phyloP scores from a whole-genome alignment of 2,113 vertebrate genomes.

The Elanus axillaris region DNA sequence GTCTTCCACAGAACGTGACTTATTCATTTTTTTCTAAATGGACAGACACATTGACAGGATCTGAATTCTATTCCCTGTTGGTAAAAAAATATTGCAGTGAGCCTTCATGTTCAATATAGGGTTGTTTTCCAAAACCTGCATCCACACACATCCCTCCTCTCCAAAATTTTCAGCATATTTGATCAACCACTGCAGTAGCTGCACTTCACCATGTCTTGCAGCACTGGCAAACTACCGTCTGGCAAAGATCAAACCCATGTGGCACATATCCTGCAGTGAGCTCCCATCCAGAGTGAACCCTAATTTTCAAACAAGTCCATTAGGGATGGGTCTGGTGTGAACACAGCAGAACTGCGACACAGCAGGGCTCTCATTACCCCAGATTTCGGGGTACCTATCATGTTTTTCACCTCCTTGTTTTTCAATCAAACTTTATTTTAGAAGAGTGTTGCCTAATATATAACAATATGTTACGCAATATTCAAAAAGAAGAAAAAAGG shows the following conservation, averaged over 20 bases:
- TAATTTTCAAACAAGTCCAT: neutral
- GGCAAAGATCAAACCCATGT: neutral
- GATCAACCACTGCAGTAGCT: neutral
- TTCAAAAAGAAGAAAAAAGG: neutral
- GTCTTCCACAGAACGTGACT: neutral
- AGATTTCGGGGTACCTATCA: neutral
- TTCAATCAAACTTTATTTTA: neutral
- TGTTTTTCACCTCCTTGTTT: neutral
- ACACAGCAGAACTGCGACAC: neutral
- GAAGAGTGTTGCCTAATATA: neutral
- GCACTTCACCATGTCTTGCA: neutral
- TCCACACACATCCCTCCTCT: neutral
- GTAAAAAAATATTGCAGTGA: neutral
- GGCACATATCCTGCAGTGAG: neutral
- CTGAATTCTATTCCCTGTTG: neutral
- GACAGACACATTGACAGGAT: neutral
- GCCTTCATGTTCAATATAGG: neutral
- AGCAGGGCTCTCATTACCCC: neutral
- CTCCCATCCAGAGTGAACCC: neutral
- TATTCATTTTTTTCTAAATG: neutral
- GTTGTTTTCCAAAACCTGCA: neutral
- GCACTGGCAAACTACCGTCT: neutral
- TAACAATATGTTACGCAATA: neutral
- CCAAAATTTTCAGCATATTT: neutral
- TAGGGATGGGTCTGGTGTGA: fast-evolving